These are phyloP conservation scores for Centroberyx gerrardi DNA, from an alignment of 2,797 vertebrate species.

Conservation along the genomic window DNA sequence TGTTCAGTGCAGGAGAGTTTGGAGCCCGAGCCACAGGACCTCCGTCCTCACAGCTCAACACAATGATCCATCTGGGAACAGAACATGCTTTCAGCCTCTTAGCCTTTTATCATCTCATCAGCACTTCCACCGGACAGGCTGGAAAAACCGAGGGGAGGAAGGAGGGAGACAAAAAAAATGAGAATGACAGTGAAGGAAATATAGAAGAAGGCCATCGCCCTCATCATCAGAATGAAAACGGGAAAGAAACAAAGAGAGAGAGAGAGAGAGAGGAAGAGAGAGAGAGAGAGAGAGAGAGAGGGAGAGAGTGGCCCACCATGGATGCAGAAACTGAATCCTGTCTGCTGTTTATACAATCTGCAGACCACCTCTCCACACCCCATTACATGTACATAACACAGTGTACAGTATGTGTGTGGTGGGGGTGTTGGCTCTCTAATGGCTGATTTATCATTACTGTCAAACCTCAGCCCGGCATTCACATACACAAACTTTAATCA, in stretches of 20 bases:
- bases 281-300: no score
- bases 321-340: no score
- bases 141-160: background rate
- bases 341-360: no score
- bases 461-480: constrained; percentile 17
- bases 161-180: no score
- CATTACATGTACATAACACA: no score
- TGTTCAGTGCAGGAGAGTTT: no score
- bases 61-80: background rate
- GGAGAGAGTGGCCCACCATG: background rate
- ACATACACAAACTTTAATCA: constrained; percentile 5
- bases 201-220: background rate
- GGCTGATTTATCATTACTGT: constrained; percentile 36
- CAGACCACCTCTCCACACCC: no score
- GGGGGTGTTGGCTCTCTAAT: background rate
- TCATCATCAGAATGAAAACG: background rate
- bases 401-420: background rate
- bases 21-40: no score
- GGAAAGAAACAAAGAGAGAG: no score
- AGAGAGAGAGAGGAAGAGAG: no score
- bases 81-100: background rate
- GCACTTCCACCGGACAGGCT: no score
- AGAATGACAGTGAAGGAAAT: background rate
- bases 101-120: background rate
- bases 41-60: no score